Conservation (phyloP, 1,140 invertebrate species). For the Drosophila ambigua region DNA sequence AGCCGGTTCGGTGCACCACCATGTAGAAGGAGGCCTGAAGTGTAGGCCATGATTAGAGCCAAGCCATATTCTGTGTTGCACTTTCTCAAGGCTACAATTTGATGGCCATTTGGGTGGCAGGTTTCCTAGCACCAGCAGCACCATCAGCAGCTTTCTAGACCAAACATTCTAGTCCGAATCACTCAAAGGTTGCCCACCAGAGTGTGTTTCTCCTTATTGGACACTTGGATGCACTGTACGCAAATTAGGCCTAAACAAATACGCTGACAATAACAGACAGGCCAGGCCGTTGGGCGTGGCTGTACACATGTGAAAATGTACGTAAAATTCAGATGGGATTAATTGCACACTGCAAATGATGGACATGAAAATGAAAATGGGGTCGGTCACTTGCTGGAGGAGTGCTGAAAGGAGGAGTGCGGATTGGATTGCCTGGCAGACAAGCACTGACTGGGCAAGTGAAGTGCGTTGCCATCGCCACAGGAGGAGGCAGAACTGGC, state of each 20-base stretch:
- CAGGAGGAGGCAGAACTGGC: conserved; percentile 46
- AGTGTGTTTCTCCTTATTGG: conserved; percentile 20
- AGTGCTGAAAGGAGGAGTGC: conserved; percentile 22
- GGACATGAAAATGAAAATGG: conserved; percentile 50
- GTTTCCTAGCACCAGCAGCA: conserved; percentile 8
- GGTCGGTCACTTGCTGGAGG: conserved; percentile 62
- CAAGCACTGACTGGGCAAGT: conserved; percentile 32
- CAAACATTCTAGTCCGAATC: conserved; percentile 36
- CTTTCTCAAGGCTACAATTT: conserved; percentile 63
- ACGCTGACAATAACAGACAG: conserved; percentile 19
- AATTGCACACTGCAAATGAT: conserved; percentile 40
- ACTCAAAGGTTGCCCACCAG: conserved; percentile 17
- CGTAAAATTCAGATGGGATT: conserved; percentile 48
- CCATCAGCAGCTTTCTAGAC: conserved; percentile 27
- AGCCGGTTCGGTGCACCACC: conserved; percentile 53
- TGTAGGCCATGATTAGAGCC: conserved; percentile 36
- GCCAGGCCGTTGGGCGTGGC: conserved; percentile 23
- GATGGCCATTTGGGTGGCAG: conserved; percentile 40
- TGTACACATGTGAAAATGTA: background rate
- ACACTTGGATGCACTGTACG: conserved; percentile 12
- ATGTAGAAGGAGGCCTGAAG: conserved; percentile 15
- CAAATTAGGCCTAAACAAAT: conserved; percentile 11
- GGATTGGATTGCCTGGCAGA: background rate
- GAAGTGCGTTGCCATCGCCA: conserved; percentile 22
- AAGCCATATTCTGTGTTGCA: conserved; percentile 24